Percentiles rank a stretch among this genome's conserved stretches.
Evolutionary conservation across 2,888 invertebrate genomes (phyloP).

Genomic region (Drosophila quinaria): DNA sequence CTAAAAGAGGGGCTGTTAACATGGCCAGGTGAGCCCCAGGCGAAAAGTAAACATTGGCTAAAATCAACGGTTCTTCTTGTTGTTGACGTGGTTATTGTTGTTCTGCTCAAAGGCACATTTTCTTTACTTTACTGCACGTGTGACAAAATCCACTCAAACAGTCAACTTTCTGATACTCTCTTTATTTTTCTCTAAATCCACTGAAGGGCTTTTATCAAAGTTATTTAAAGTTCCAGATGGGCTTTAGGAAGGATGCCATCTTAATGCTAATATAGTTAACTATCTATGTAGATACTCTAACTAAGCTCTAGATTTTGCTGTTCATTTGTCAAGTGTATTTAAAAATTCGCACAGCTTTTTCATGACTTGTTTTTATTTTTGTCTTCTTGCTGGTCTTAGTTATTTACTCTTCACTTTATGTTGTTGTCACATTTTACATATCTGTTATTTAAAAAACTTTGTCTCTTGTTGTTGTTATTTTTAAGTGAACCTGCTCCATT

Average conservation of each 20-base stretch:
- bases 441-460: conserved; percentile 54
- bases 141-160: conserved; percentile 35
- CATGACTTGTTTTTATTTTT: neutral
- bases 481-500: neutral
- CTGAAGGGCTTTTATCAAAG: neutral
- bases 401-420: conserved; percentile 64
- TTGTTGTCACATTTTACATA: conserved; percentile 30
- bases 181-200: neutral
- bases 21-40: conserved; percentile 16
- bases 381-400: conserved; percentile 23
- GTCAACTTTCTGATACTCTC: conserved; percentile 28
- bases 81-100: conserved; percentile 15
- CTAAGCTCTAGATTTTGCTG: neutral
- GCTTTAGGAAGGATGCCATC: neutral
- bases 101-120: conserved; percentile 26
- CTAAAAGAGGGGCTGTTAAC: conserved; percentile 13
- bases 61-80: conserved; percentile 25
- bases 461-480: conserved; percentile 34
- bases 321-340: neutral
- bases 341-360: neutral
- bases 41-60: conserved; percentile 39
- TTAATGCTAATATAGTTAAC: neutral
- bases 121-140: conserved; percentile 19
- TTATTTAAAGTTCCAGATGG: neutral
- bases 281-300: neutral